phyloP scores from a whole-genome alignment of 2,888 invertebrate genomes.

The Leucophenga montana region DNA sequence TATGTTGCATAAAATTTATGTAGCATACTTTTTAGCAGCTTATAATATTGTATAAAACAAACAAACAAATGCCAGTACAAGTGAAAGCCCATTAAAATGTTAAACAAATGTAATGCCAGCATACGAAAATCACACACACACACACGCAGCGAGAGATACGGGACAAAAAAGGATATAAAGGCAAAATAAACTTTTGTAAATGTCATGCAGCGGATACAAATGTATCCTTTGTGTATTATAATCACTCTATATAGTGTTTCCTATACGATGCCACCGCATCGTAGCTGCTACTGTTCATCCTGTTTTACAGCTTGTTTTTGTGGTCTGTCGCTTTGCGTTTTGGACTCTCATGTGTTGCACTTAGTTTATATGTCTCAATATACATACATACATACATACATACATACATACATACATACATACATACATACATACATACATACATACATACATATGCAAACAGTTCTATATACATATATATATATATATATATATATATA shows the following conservation, averaged over 20 bases:
- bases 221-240: slow-evolving; percentile 27
- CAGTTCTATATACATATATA: not conserved
- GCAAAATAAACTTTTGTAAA: slow-evolving; percentile 14
- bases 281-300: not conserved
- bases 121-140: slow-evolving; percentile 2
- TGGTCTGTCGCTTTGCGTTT: slow-evolving; percentile 6
- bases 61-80: not conserved
- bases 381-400: no score
- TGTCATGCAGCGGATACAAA: slow-evolving; percentile 24
- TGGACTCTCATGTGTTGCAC: not conserved
- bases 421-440: no score
- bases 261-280: not conserved
- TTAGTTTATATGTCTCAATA: not conserved
- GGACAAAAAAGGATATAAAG: not conserved
- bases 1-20: not conserved
- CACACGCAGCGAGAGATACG: no score
- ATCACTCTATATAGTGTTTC: slow-evolving; percentile 9
- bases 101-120: slow-evolving; percentile 16
- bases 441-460: no score
- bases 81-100: slow-evolving; percentile 23
- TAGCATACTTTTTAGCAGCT: not conserved
- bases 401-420: no score
- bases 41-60: not conserved
- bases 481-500: no score
- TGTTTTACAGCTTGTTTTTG: not conserved